Base-by-base conservation (phyloP, 2,113 vertebrate species). In the Stercorarius parasiticus region DNA sequence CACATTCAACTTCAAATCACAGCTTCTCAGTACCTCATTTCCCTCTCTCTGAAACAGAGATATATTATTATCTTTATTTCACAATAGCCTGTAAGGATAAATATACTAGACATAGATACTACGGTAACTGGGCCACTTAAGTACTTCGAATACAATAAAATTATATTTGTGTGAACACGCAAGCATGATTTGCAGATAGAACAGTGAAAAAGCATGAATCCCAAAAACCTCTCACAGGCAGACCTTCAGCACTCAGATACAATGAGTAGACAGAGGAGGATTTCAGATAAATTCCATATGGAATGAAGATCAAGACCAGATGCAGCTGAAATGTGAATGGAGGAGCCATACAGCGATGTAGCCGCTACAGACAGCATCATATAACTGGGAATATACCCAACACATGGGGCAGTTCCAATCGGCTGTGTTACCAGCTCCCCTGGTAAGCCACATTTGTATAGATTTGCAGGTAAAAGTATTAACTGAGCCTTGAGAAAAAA, bases 251-350 rank as follows among this genome's bases (percentile, higher is more conserved):
- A 62, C 73, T 79, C 53, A 38, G 40, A 73, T 50, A 91, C 74
- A 83, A 26, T 1, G 47, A 95, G 66, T 34, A 70, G 86, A 78
- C 88, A 96, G 82, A 81, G 64, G 6, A 95, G 42, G 52, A 53
- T 86, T 91, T 86, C 78, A 88, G 79, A 38, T 89, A 21, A 66
- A 29, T 66, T 82, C 93, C 93, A 94, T 62, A 80, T 90, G 91
- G 78, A 86, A 71, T 6, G 29, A 62, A 91, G 89, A 93, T 92
- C 90, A 90, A 70, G 93, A 91, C 87, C 95, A 97, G 92, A 96
- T 92, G 90, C 58, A 94, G 66, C 82, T 3, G 7, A 95, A 86
- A 90, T n/a, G 17, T 53, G 78, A 93, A 90, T 62, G 88, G 71
- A 86, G 23, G 42, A 96, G 64, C 42, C 55, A 38, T 61, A 58